Percentiles rank a stretch among this genome's conserved stretches.
Conservation (phyloP, 2,113 vertebrate genomes). For the Myodes glareolus region DNA sequence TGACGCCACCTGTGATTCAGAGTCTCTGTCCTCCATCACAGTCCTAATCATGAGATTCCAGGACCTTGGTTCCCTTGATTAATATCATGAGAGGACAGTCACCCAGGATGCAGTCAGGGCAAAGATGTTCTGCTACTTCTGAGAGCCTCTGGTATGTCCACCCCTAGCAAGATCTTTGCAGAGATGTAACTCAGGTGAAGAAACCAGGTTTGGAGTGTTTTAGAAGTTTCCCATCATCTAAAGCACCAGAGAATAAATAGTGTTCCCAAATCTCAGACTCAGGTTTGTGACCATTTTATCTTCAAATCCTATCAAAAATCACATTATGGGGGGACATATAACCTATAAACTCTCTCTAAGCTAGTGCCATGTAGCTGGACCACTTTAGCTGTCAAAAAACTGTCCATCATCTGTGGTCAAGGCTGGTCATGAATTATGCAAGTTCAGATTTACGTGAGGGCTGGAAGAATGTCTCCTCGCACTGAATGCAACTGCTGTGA, state of each 20-base stretch:
- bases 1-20: not conserved
- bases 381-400: conserved; percentile 74
- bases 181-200: not conserved
- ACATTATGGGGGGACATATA: conserved; percentile 18
- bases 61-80: not conserved
- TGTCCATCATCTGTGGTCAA: conserved; percentile 69
- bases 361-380: conserved; percentile 57
- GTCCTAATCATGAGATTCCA: not conserved
- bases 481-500: conserved; percentile 63
- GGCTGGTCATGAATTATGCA: conserved; percentile 79
- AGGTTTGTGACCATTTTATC: conserved; percentile 58
- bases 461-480: conserved; percentile 52
- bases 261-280: conserved; percentile 52
- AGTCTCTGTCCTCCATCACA: not conserved
- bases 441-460: conserved; percentile 61
- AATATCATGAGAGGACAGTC: not conserved
- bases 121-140: not conserved
- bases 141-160: not conserved
- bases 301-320: conserved; percentile 57
- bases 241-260: conserved; percentile 28
- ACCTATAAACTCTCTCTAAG: conserved; percentile 60
- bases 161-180: not conserved
- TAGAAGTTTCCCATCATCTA: not conserved
- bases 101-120: not conserved
- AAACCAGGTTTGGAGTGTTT: not conserved